phyloP scores from a whole-genome alignment of 2,113 vertebrate genomes.

The Notothenia rossii region DNA sequence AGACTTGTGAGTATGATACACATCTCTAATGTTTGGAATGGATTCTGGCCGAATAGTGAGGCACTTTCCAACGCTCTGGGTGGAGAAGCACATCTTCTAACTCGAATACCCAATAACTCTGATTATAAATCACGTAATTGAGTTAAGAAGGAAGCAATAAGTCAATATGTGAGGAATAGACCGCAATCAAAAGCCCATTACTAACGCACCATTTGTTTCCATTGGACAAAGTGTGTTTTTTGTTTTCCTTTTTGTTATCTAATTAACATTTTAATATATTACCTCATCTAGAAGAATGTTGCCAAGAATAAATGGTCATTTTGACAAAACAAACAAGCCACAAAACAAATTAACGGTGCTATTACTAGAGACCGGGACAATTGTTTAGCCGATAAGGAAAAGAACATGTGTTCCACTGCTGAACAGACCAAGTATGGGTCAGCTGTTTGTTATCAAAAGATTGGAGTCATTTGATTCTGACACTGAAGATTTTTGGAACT shows the following conservation, averaged over 20 bases:
- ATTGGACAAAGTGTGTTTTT: not conserved
- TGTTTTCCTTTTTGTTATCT: not conserved
- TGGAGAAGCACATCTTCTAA: constrained; percentile 22
- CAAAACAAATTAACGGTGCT: not conserved
- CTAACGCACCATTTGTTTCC: not conserved
- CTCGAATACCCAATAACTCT: constrained; percentile 30
- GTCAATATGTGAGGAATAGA: constrained; percentile 24
- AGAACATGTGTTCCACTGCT: not conserved
- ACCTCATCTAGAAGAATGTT: not conserved
- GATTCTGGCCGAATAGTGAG: constrained; percentile 32
- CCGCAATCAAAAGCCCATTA: constrained; percentile 46
- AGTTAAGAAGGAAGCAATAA: constrained; percentile 46
- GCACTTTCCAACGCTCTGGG: constrained; percentile 7
- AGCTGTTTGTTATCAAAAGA: not conserved
- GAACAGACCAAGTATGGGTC: not conserved
- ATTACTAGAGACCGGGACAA: not conserved
- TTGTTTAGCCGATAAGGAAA: not conserved
- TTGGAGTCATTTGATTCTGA: too few species aligned
- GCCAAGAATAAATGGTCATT: not conserved
- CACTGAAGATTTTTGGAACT: too few species aligned
- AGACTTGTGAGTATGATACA: constrained; percentile 41
- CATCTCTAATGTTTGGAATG: constrained; percentile 35
- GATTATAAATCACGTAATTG: constrained; percentile 15
- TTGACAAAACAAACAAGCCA: not conserved
- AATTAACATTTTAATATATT: not conserved